Evolutionary conservation across 35 echinoderm and acorn worm species (phyloP), one percentile per base, ranked within the genome.

Genomic region (Hemicentrotus pulcherrimus): DNA sequence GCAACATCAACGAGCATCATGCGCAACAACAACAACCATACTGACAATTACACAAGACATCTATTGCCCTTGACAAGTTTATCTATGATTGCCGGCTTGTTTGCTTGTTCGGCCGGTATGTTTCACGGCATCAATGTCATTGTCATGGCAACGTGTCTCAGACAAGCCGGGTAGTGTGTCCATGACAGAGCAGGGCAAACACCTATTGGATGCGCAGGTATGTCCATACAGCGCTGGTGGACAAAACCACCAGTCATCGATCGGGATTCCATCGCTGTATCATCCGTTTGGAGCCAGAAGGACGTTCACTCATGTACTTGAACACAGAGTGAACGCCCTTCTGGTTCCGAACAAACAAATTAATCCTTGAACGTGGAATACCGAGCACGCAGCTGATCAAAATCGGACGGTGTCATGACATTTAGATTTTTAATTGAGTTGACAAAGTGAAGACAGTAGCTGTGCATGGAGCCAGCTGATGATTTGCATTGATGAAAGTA

Each of bases 371-470:
- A 78, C 65, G 28, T 78, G 65, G 24, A 78, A 78, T 78, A 28
- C 65, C 65, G 19, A 8, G 61, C 61, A 70, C 12, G 65, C 65
- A 78, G 65, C 65, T 78, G 65, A 78, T 78, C 65, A 78, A 78
- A 78, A 78, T 78, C 65, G 7, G 65, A 28, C 19, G 65, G 65
- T 78, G 65, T 78, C 65, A n/a, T 78, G 65, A 78, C 65, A 78
- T 78, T 78, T 78, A 78, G 65, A 78, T 78, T 78, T 70, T 78
- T 78, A 78, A 78, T 78, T 78, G 65, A 78, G 65, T 78, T 78
- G 19, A 28, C 65, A n/a, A n/a, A 78, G 19, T 22, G 28, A 78
- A 78, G 19, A 78, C 65, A n/a, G 19, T 78, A 15, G n/a, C 65
- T 78, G 65, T 28, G 5, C 28, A 8, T 78, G 19, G 6, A 78